phyloP scores from a whole-genome alignment of 2,113 vertebrate genomes.

The Zapornia atra region DNA sequence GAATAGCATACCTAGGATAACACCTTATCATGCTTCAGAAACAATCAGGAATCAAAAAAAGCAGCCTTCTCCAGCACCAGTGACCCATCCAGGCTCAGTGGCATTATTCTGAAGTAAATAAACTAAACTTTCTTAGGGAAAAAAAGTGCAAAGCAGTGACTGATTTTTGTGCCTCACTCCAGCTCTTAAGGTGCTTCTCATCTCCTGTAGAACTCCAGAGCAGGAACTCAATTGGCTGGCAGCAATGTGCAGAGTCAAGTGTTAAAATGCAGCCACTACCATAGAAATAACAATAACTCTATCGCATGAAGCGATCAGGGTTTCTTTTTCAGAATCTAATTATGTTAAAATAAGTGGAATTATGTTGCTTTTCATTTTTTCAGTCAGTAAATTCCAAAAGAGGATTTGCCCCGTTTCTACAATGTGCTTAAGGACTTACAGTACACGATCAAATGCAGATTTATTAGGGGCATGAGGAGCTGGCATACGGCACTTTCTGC shows the following conservation, averaged over 20 bases:
- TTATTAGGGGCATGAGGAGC: background rate
- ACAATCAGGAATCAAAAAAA: background rate
- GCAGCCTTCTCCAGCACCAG: background rate
- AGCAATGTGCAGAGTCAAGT: background rate
- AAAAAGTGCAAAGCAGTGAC: background rate
- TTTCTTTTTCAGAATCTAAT: background rate
- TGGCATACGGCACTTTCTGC: background rate
- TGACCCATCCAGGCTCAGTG: background rate
- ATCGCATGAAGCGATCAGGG: background rate
- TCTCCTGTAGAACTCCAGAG: background rate
- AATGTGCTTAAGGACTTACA: slow-evolving; percentile 35
- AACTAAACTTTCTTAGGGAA: background rate
- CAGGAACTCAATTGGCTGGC: background rate
- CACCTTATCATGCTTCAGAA: background rate
- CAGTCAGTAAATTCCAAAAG: slow-evolving; percentile 25
- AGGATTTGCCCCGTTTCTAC: slow-evolving; percentile 16
- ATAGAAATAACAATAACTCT: background rate
- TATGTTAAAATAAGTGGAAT: slow-evolving; percentile 52
- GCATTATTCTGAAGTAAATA: background rate
- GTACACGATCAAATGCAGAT: background rate
- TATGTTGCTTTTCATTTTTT: background rate
- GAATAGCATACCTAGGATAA: background rate
- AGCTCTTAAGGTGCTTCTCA: background rate
- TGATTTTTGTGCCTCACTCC: background rate
- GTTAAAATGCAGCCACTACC: background rate